Percentiles rank a stretch among this genome's conserved stretches.
Evolutionary conservation across 2,888 invertebrate genomes (phyloP).

Genomic region (Hemithea aestivaria): DNA sequence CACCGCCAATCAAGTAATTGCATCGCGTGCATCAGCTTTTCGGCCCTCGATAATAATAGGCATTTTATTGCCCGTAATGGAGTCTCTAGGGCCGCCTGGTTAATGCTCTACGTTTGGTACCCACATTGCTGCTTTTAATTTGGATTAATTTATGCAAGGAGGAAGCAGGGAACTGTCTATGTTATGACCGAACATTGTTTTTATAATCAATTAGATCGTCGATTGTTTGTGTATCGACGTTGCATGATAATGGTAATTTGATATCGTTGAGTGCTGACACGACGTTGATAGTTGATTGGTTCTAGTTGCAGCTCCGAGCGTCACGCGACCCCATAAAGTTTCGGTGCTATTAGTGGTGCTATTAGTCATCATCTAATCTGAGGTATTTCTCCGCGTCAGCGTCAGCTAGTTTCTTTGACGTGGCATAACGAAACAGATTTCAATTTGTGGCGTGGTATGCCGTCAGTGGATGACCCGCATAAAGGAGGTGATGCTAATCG

Average conservation of each 20-base stretch:
- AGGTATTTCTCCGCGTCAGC: conserved; percentile 55
- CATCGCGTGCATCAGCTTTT: conserved; percentile 79
- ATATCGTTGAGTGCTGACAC: conserved; percentile 59
- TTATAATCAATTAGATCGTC: conserved; percentile 66
- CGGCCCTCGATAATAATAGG: conserved; percentile 78
- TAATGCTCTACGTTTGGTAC: conserved; percentile 65
- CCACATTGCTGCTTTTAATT: conserved; percentile 66
- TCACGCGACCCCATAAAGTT: conserved; percentile 53
- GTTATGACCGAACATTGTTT: conserved; percentile 47
- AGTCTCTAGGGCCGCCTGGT: conserved; percentile 74
- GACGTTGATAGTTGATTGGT: conserved; percentile 51
- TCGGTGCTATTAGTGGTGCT: conserved; percentile 30
- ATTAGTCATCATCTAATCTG: conserved; percentile 68
- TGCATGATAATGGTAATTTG: conserved; percentile 55
- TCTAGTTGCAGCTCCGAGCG: conserved; percentile 30
- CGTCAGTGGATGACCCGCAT: conserved; percentile 65
- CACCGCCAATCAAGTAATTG: conserved; percentile 79
- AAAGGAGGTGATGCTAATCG: conserved; percentile 73
- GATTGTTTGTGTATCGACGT: conserved; percentile 42
- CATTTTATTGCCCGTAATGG: conserved; percentile 78
- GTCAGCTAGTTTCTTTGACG: conserved; percentile 66
- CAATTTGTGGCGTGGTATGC: conserved; percentile 62
- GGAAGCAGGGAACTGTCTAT: conserved; percentile 42
- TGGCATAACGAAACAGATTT: conserved; percentile 73
- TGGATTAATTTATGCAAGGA: conserved; percentile 68